phyloP scores from a whole-genome alignment of 2,888 invertebrate genomes.

The Plebejus anna region DNA sequence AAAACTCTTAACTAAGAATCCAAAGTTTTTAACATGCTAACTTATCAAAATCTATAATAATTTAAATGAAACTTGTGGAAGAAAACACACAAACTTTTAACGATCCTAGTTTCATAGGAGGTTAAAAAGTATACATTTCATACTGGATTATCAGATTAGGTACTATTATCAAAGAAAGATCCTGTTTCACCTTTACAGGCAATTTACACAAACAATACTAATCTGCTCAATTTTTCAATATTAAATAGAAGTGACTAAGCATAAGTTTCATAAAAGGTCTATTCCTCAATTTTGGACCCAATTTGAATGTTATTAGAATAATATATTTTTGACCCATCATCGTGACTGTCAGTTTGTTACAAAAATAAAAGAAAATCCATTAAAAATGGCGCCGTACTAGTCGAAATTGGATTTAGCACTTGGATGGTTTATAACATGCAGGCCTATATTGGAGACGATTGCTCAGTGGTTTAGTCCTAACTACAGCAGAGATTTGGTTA shows the following conservation, averaged over 20 bases:
- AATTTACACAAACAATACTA: not conserved
- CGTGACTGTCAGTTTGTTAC: not conserved
- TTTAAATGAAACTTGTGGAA: too few relatives aligned
- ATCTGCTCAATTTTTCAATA: not conserved
- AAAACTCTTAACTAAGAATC: not conserved
- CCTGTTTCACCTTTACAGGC: not conserved
- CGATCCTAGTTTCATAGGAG: too few relatives aligned
- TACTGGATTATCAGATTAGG: not conserved
- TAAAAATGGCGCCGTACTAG: not conserved
- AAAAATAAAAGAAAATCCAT: not conserved
- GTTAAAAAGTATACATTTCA: too few relatives aligned
- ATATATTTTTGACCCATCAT: not conserved
- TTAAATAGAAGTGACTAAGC: not conserved
- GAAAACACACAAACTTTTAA: too few relatives aligned
- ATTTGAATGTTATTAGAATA: not conserved
- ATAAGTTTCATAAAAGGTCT: not conserved
- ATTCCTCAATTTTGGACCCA: not conserved
- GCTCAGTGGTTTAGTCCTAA: not conserved
- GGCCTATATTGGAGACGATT: not conserved
- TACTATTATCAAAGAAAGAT: not conserved
- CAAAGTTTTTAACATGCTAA: not conserved
- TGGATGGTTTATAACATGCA: not conserved
- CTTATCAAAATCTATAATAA: too few relatives aligned
- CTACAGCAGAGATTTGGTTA: not conserved
- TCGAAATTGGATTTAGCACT: not conserved